phyloP scores from a whole-genome alignment of 2,797 vertebrate species.

The Amphiprion clarkii region DNA sequence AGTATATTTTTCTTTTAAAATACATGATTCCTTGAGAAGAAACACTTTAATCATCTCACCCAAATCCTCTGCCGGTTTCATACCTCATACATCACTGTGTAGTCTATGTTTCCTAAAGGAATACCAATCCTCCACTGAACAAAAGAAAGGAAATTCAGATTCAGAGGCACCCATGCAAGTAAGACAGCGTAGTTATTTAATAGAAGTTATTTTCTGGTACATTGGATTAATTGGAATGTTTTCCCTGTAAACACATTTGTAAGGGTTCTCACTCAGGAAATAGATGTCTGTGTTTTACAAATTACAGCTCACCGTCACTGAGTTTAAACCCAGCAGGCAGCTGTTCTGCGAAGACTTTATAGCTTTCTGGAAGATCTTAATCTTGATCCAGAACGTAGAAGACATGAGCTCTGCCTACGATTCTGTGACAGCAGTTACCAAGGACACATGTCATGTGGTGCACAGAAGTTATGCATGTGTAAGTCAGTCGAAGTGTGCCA shows the following conservation, averaged over 20 bases:
- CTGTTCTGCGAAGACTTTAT: slow-evolving; percentile 19
- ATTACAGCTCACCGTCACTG: slow-evolving; percentile 36
- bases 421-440: slow-evolving; percentile 33
- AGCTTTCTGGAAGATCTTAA: slow-evolving; percentile 11
- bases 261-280: slow-evolving; percentile 60
- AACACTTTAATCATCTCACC: slow-evolving; percentile 25
- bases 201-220: slow-evolving; percentile 67
- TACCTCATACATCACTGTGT: slow-evolving; percentile 14
- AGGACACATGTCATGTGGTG: slow-evolving; percentile 1
- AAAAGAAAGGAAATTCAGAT: slow-evolving; percentile 42
- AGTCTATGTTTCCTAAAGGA: slow-evolving; percentile 33
- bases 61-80: background rate
- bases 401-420: background rate
- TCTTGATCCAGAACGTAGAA: slow-evolving; percentile 25
- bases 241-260: slow-evolving; percentile 63
- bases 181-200: slow-evolving; percentile 52
- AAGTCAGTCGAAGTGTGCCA: background rate
- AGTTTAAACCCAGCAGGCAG: slow-evolving; percentile 29
- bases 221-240: slow-evolving; percentile 66
- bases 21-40: slow-evolving; percentile 9
- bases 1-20: background rate
- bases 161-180: slow-evolving; percentile 44
- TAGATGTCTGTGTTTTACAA: slow-evolving; percentile 48
- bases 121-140: slow-evolving; percentile 25
- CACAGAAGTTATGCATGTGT: slow-evolving; percentile 3